phyloP scores from a whole-genome alignment of 2,888 invertebrate species.

The Maniola hyperantus region DNA sequence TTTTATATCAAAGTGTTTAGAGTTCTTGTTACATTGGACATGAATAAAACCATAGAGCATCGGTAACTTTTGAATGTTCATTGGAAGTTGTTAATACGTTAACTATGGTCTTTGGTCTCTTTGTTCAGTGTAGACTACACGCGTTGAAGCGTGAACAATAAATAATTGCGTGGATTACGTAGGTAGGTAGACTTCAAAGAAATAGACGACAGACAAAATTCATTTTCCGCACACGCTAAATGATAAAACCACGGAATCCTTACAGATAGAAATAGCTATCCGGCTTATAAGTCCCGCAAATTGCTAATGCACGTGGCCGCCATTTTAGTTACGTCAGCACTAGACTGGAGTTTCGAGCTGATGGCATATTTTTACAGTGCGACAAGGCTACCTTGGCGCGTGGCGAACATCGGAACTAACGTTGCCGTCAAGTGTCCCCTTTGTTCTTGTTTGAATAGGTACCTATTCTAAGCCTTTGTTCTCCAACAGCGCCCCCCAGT shows the following conservation, averaged over 20 bases:
- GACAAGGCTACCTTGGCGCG: too few relatives aligned
- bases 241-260: background rate
- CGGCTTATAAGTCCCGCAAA: too few relatives aligned
- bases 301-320: too few relatives aligned
- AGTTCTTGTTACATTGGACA: conserved; percentile 42
- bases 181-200: conserved; percentile 24
- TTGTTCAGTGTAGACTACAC: conserved; percentile 47
- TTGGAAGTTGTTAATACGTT: conserved; percentile 69
- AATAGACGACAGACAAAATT: background rate
- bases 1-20: background rate
- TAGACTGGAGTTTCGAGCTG: too few relatives aligned
- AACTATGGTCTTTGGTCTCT: conserved; percentile 66
- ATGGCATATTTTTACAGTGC: too few relatives aligned
- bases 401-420: too few relatives aligned
- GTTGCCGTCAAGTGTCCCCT: too few relatives aligned
- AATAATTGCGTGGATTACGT: conserved; percentile 45
- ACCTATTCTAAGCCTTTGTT: too few relatives aligned
- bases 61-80: conserved; percentile 71
- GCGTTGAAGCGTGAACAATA: conserved; percentile 72
- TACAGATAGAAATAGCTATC: too few relatives aligned
- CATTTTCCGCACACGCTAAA: conserved; percentile 4
- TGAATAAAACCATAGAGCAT: conserved; percentile 47
- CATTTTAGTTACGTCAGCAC: too few relatives aligned
- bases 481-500: too few relatives aligned
- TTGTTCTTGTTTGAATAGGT: too few relatives aligned